These are phyloP conservation scores for Epinephelus cyanopodus DNA, from an alignment of 2,113 vertebrate genomes.

Conservation along the genomic window DNA sequence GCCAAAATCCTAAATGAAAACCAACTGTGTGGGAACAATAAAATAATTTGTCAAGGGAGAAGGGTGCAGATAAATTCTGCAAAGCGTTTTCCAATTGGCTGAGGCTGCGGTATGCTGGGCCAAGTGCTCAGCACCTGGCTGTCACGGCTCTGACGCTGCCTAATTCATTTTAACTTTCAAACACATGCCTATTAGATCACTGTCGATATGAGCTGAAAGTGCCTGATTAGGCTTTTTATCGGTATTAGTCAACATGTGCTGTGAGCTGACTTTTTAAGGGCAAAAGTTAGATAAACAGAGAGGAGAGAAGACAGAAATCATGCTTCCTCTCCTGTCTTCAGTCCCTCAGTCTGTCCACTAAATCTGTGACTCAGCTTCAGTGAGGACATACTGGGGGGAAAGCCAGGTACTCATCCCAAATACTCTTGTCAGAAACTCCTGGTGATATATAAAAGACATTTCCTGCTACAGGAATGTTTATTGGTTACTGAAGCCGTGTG, in stretches of 20 bases:
- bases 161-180: conserved; percentile 73
- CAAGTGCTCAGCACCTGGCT: conserved; percentile 83
- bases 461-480: conserved; percentile 63
- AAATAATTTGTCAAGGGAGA: conserved; percentile 86
- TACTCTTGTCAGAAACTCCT: conserved; percentile 63
- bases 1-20: conserved; percentile 83
- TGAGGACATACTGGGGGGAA: conserved; percentile 52
- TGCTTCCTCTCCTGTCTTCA: conserved; percentile 5
- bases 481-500: conserved; percentile 58
- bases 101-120: conserved; percentile 53
- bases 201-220: conserved; percentile 54
- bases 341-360: conserved; percentile 33
- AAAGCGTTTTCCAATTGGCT: conserved; percentile 84
- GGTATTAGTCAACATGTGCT: conserved; percentile 62
- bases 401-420: conserved; percentile 66
- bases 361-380: conserved; percentile 67
- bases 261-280: conserved; percentile 51
- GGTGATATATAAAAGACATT: conserved; percentile 70
- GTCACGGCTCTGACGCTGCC: conserved; percentile 63
- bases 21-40: conserved; percentile 85
- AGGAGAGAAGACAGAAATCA: conserved; percentile 15
- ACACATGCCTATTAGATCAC: conserved; percentile 71
- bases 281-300: conserved; percentile 63
- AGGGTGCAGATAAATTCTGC: conserved; percentile 84
- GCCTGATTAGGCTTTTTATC: conserved; percentile 69